phyloP scores from a whole-genome alignment of 2,888 invertebrate species.

The Tanaodytes sp. region DNA sequence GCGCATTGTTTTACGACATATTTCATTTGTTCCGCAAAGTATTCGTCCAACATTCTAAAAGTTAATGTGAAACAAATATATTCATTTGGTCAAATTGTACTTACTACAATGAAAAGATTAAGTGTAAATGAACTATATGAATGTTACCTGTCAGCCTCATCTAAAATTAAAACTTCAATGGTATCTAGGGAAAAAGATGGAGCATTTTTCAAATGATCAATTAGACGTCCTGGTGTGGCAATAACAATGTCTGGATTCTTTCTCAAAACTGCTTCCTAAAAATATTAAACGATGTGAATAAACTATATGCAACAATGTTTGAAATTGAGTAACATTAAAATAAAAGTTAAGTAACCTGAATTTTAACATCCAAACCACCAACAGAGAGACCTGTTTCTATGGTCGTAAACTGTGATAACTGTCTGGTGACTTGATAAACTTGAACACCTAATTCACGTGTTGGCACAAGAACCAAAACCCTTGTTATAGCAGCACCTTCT shows the following conservation, averaged over 20 bases:
- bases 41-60: constrained; percentile 95
- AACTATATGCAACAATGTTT: too few relatives aligned
- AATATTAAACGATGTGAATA: constrained; percentile 3
- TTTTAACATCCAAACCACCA: constrained; percentile 90
- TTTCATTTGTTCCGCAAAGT: constrained; percentile 99
- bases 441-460: constrained; percentile 98
- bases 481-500: constrained; percentile 79
- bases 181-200: constrained; percentile 91
- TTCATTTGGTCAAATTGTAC: too few relatives aligned
- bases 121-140: too few relatives aligned
- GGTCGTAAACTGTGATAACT: constrained; percentile 89
- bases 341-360: constrained; percentile 69
- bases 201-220: constrained; percentile 96
- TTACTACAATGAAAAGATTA: not conserved
- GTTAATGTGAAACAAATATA: too few relatives aligned
- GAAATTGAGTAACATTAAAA: too few relatives aligned
- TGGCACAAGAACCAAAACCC: constrained; percentile 95
- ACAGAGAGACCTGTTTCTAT: constrained; percentile 89
- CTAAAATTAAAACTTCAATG: constrained; percentile 89
- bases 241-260: constrained; percentile 97
- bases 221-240: constrained; percentile 97
- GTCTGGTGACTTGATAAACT: constrained; percentile 94
- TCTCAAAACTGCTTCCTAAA: constrained; percentile 84
- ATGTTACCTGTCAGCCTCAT: constrained; percentile 81
- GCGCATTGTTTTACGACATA: constrained; percentile 96